Conservation (phyloP, 2,113 vertebrate species). For the Phaethornis superciliosus region DNA sequence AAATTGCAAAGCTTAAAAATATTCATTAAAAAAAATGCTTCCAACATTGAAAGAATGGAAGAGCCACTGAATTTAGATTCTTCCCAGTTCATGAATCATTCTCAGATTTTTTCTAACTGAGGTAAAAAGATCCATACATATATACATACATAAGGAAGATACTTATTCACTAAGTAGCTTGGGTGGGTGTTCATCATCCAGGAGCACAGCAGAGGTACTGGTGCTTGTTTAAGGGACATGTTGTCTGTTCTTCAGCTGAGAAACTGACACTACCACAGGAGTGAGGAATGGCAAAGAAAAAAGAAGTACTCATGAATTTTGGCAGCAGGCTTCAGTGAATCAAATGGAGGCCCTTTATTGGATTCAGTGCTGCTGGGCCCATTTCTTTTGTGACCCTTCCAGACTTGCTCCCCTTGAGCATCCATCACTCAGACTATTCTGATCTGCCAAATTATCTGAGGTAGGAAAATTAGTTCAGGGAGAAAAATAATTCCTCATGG, state of each 20-base stretch:
- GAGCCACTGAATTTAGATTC: background rate
- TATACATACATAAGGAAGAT: background rate
- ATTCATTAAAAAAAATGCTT: background rate
- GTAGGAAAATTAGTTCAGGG: background rate
- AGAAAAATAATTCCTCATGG: background rate
- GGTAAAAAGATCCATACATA: background rate
- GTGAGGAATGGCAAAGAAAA: background rate
- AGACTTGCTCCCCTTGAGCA: background rate
- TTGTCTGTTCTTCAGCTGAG: background rate
- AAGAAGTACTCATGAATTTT: background rate
- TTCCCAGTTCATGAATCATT: slow-evolving; percentile 3
- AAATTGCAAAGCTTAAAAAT: background rate
- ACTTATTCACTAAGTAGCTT: background rate
- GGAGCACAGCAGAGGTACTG: background rate
- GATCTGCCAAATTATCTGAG: background rate
- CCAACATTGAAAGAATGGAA: background rate
- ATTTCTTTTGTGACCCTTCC: background rate
- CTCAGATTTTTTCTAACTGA: background rate
- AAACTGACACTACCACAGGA: background rate
- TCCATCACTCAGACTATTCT: background rate
- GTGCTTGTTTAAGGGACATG: background rate
- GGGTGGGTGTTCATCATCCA: background rate
- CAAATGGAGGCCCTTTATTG: background rate
- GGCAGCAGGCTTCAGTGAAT: background rate
- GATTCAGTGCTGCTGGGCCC: background rate